A percentile compares a stretch with the other conserved stretches of the same genome.
These are phyloP conservation scores for Dendrolimus houi DNA, from an alignment of 2,888 invertebrate species.

Conservation along the genomic window DNA sequence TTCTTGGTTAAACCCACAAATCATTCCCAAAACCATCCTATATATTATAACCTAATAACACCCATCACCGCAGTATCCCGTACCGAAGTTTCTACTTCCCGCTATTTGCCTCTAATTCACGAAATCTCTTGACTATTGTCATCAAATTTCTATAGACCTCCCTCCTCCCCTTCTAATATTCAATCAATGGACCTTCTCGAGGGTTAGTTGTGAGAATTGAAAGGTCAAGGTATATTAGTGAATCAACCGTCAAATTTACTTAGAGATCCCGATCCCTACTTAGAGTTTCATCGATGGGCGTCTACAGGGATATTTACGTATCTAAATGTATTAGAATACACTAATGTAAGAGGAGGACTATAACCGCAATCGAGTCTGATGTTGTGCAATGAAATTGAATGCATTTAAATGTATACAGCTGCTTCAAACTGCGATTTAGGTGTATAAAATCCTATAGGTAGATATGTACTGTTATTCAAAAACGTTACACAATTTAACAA, in stretches of 20 bases:
- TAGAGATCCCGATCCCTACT: slow-evolving; percentile 9
- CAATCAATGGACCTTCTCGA: neutral
- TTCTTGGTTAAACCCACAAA: neutral
- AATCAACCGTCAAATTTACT: slow-evolving; percentile 17
- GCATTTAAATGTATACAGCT: neutral
- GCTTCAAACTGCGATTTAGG: neutral
- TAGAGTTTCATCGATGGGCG: neutral
- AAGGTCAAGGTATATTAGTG: slow-evolving; percentile 7
- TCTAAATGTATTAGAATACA: neutral
- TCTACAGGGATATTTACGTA: no score
- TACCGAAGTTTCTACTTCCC: slow-evolving; percentile 21
- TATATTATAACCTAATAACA: slow-evolving; percentile 12
- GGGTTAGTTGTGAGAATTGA: no score
- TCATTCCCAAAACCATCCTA: slow-evolving; percentile 3
- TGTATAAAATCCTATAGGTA: no score
- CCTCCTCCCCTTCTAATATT: neutral
- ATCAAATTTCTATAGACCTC: neutral
- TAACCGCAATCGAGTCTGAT: neutral
- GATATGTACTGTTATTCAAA: no score
- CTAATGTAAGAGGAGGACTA: slow-evolving; percentile 4
- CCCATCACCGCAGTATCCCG: slow-evolving; percentile 15
- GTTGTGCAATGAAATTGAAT: neutral
- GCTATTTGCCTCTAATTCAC: slow-evolving; percentile 34
- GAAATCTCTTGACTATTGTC: slow-evolving; percentile 25
- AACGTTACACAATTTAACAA: no score